These are phyloP conservation scores for Progne subis DNA, from an alignment of 2,113 vertebrate species.

Conservation along the genomic window DNA sequence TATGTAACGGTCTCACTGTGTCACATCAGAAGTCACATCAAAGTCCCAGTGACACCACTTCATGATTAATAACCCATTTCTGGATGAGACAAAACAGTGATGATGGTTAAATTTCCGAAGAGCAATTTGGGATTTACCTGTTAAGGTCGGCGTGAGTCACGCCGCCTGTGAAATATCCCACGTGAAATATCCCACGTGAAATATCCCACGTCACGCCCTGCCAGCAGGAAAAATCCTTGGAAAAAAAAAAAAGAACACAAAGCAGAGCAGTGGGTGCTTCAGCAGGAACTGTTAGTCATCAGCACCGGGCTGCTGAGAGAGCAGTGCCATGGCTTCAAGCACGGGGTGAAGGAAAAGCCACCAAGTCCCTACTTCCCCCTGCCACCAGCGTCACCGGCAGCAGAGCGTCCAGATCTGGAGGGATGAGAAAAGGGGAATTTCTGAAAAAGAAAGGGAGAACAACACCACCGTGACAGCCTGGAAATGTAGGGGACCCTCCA, in stretches of 20 bases:
- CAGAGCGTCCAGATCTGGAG: not conserved
- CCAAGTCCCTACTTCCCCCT: not conserved
- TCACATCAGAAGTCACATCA: not conserved
- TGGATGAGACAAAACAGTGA: not conserved
- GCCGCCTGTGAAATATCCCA: too few species aligned
- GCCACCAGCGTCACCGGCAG: not conserved
- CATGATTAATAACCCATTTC: not conserved
- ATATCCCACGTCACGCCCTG: not conserved
- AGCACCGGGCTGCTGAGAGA: not conserved
- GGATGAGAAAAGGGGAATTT: not conserved
- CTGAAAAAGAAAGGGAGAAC: not conserved
- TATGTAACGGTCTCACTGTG: not conserved
- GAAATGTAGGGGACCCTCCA: not conserved
- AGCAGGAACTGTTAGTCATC: conserved; percentile 60
- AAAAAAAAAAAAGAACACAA: not conserved
- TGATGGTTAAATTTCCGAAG: not conserved
- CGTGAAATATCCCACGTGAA: not conserved
- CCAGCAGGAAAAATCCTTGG: not conserved
- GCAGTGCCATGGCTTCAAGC: not conserved
- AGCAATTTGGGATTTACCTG: conserved; percentile 33
- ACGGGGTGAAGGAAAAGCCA: not conserved
- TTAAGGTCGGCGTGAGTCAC: not conserved
- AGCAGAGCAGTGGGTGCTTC: not conserved
- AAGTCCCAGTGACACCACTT: not conserved
- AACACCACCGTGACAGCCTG: not conserved